phyloP scores from a whole-genome alignment of 2,113 vertebrate species.

The Tragelaphus imberbis region DNA sequence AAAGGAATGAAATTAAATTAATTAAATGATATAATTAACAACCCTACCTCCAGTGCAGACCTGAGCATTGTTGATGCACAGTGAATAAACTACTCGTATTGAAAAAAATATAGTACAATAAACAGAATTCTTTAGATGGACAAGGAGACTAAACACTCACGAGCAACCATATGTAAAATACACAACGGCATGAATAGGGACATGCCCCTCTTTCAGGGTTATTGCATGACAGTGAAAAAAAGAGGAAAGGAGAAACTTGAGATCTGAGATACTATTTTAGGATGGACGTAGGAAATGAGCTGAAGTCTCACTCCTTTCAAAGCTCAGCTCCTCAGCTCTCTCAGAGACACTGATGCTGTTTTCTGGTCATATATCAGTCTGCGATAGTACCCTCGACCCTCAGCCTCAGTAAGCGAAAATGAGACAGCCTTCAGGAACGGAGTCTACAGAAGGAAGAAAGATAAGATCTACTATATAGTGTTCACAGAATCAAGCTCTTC shows the following conservation, averaged over 20 bases:
- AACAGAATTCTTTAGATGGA: not conserved
- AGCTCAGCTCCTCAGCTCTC: not conserved
- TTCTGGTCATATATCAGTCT: not conserved
- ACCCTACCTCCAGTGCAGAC: not conserved
- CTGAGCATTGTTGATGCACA: not conserved
- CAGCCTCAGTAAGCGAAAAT: not conserved
- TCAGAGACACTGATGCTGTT: not conserved
- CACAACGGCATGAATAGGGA: not conserved
- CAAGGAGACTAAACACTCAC: not conserved
- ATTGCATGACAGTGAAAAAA: not conserved
- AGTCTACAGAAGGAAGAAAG: not conserved
- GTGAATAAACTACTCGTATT: not conserved
- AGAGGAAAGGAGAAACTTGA: not conserved
- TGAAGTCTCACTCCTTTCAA: not conserved
- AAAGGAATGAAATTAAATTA: not conserved
- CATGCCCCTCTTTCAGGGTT: not conserved
- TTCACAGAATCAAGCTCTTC: not conserved
- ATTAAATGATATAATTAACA: not conserved
- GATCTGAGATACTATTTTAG: not conserved
- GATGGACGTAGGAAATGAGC: not conserved
- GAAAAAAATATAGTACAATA: not conserved
- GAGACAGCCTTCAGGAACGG: not conserved
- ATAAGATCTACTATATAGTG: not conserved
- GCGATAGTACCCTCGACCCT: not conserved
- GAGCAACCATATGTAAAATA: not conserved